phyloP scores from a whole-genome alignment of 2,888 invertebrate species.

The Leptogaster cylindrica region DNA sequence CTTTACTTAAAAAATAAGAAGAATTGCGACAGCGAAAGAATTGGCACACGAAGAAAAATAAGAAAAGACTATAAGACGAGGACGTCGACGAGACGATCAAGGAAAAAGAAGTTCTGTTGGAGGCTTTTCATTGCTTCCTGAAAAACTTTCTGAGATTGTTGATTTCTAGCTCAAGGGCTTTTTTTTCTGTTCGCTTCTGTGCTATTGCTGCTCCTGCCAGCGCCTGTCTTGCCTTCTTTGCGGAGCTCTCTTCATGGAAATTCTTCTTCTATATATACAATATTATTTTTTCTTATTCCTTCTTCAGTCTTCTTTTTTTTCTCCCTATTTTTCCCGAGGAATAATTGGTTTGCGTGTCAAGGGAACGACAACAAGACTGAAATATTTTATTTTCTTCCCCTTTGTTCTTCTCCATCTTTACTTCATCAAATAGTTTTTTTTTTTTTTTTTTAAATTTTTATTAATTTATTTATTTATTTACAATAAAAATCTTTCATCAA shows the following conservation, averaged over 20 bases:
- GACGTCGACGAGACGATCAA: conserved; percentile 8
- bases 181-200: conserved; percentile 33
- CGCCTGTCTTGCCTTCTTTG: conserved; percentile 17
- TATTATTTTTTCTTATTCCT: conserved; percentile 31
- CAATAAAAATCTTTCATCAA: conserved; percentile 3
- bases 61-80: conserved; percentile 19
- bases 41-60: conserved; percentile 30
- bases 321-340: conserved; percentile 27
- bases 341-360: conserved; percentile 46
- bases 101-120: conserved; percentile 40
- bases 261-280: too few relatives aligned
- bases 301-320: too few relatives aligned
- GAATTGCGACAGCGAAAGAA: conserved; percentile 21
- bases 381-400: conserved; percentile 23
- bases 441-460: not conserved
- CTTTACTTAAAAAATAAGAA: conserved; percentile 11
- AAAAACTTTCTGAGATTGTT: conserved; percentile 45
- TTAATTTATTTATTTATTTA: not conserved
- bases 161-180: conserved; percentile 46
- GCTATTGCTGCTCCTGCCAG: not conserved
- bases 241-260: conserved; percentile 2
- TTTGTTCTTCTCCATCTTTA: conserved; percentile 3
- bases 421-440: not conserved
- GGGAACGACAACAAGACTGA: conserved; percentile 38
- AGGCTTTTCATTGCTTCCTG: conserved; percentile 44